Evolutionary conservation across 2,113 vertebrate genomes (phyloP), one percentile per base, ranked within the genome.

Genomic region (Archocentrus centrarchus): DNA sequence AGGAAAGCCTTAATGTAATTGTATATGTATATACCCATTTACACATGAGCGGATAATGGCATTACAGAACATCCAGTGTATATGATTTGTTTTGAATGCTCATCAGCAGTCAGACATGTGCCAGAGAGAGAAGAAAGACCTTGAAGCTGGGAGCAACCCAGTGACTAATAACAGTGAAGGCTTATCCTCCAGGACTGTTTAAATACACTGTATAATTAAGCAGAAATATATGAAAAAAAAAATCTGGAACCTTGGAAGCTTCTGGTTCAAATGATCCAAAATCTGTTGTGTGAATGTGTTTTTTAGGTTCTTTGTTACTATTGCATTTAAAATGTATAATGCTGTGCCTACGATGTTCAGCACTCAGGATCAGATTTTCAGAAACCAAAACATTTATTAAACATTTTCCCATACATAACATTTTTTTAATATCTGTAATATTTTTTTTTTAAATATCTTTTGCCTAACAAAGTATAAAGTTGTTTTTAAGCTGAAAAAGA

Each of bases 331-430:
- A 75, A 61, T 62, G 35, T 75, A 81, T 47, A 82, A 14, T 62
- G 5, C 22, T 66, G 5, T n/a, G 27, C 13, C 59, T 77, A 35
- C 57, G 7, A 77, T 79, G 75, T 44, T 53, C 18, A 83, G 59
- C 35, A 75, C 64, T n/a, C 8, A 57, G 66, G 24, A 32, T 78
- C 75, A n/a, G 24, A 84, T 83, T 87, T 81, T 82, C 75, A 82
- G 53, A 88, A 92, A 91, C 80, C 82, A 84, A 86, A 86, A 93
- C 83, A 92, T 93, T 92, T 91, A 92, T 89, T 92, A 37, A 80
- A 86, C 79, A 88, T 66, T 81, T 85, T 85, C 44, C 24, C 18
- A 88, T 68, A 88, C 20, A 79, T 68, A 80, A 78, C 59, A 86
- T 83, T 37, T 77, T 82, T 70, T 79, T 66, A 76, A 82, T 77